Evolutionary conservation across 2,888 invertebrate species (phyloP).

Genomic region (Polymixis flavicincta): DNA sequence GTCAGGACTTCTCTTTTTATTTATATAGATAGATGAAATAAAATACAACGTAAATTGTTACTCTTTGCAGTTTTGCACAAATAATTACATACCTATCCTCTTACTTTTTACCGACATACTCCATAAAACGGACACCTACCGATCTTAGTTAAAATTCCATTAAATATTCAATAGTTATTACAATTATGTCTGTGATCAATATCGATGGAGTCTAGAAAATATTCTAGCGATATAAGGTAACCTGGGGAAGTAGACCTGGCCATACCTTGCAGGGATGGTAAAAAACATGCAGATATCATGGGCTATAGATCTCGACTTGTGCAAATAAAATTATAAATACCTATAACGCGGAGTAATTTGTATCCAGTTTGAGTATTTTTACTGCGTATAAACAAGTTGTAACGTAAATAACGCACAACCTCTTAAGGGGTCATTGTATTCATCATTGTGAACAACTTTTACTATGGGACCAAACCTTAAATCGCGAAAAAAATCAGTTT

Average conservation of each 20-base stretch:
- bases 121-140: constrained; percentile 38
- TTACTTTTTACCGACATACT: neutral
- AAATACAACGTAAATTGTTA: neutral
- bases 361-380: constrained; percentile 9
- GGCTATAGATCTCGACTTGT: constrained; percentile 38
- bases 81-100: neutral
- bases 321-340: constrained; percentile 45
- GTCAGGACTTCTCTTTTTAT: too few relatives aligned
- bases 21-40: too few relatives aligned
- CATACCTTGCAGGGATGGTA: constrained; percentile 23
- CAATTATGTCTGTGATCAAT: constrained; percentile 55
- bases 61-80: neutral
- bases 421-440: too few relatives aligned
- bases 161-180: constrained; percentile 59
- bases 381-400: too few relatives aligned
- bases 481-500: too few relatives aligned
- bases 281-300: constrained; percentile 48
- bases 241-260: constrained; percentile 34
- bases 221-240: constrained; percentile 47
- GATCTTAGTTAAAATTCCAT: constrained; percentile 41
- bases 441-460: too few relatives aligned
- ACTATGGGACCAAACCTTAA: too few relatives aligned
- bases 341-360: constrained; percentile 11
- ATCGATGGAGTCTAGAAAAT: constrained; percentile 50
- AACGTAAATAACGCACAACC: too few relatives aligned